These are phyloP conservation scores for Pyrochroa serraticornis DNA, from an alignment of 2,888 invertebrate species.

Conservation along the genomic window DNA sequence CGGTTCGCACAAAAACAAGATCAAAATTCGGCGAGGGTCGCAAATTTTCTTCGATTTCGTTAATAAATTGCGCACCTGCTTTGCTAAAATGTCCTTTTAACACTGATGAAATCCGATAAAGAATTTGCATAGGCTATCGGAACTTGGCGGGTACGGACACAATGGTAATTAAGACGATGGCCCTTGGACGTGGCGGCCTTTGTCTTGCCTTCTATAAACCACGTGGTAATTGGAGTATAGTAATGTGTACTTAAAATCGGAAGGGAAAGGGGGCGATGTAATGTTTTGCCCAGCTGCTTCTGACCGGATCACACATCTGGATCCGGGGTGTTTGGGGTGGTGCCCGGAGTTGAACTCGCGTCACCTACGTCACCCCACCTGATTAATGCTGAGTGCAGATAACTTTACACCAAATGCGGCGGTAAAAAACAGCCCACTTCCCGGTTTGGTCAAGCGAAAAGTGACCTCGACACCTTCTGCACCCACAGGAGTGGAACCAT, in stretches of 20 bases:
- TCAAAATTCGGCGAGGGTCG: too few relatives aligned
- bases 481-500: too few relatives aligned
- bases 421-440: conserved; percentile 33
- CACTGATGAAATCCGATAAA: too few relatives aligned
- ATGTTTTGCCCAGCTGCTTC: conserved; percentile 36
- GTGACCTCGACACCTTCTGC: neutral
- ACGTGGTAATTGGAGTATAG: conserved; percentile 7
- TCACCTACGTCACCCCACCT: conserved; percentile 34
- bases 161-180: too few relatives aligned
- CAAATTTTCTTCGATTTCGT: too few relatives aligned
- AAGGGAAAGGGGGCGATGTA: conserved; percentile 6
- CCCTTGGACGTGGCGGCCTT: too few relatives aligned
- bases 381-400: conserved; percentile 32
- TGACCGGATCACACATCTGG: conserved; percentile 41
- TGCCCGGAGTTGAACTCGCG: conserved; percentile 35
- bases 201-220: neutral
- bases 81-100: too few relatives aligned
- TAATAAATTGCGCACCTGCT: too few relatives aligned
- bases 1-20: too few relatives aligned
- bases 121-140: too few relatives aligned
- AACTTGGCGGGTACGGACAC: too few relatives aligned
- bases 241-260: conserved; percentile 8
- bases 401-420: conserved; percentile 35
- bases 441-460: conserved; percentile 21
- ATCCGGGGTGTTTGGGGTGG: conserved; percentile 45